These are phyloP conservation scores for Brachycybe producta DNA, from an alignment of 2,888 invertebrate genomes.

Conservation along the genomic window DNA sequence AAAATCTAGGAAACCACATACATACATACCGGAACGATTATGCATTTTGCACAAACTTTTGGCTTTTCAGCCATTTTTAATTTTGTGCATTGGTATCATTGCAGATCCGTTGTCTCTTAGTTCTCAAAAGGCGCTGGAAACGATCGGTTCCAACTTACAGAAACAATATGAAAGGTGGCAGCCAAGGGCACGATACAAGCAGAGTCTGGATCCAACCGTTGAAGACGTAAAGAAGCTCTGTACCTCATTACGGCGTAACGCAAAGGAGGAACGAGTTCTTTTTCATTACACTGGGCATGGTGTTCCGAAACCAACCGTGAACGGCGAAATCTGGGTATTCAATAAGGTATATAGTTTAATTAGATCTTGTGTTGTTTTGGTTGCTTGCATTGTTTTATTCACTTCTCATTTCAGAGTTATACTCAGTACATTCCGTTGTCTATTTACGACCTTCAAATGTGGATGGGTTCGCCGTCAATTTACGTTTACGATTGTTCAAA, in stretches of 20 bases:
- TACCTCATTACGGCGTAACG: constrained; percentile 82
- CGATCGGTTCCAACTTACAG: constrained; percentile 79
- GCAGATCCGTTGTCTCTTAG: constrained; percentile 66
- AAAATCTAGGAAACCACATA: too few species aligned
- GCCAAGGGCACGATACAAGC: constrained; percentile 92
- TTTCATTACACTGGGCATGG: constrained; percentile 99
- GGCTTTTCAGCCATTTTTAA: background rate
- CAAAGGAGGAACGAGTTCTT: constrained; percentile 93
- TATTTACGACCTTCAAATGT: constrained; percentile 92
- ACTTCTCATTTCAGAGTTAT: constrained; percentile 58
- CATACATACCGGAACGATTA: too few species aligned
- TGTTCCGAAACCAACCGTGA: constrained; percentile 91
- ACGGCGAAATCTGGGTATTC: constrained; percentile 99
- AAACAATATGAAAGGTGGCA: constrained; percentile 98
- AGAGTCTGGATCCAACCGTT: constrained; percentile 89
- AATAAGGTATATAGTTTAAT: constrained; percentile 56
- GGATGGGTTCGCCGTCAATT: constrained; percentile 99
- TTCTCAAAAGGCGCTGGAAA: constrained; percentile 80
- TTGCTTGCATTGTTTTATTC: background rate
- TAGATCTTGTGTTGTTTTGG: too few species aligned
- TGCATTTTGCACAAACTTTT: background rate
- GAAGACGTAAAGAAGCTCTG: constrained; percentile 97
- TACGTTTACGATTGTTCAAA: constrained; percentile 99
- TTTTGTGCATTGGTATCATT: background rate
- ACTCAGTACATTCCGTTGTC: constrained; percentile 99